Evolutionary conservation across 2,797 vertebrate genomes (phyloP).

Genomic region (Falco novaeseelandiae): DNA sequence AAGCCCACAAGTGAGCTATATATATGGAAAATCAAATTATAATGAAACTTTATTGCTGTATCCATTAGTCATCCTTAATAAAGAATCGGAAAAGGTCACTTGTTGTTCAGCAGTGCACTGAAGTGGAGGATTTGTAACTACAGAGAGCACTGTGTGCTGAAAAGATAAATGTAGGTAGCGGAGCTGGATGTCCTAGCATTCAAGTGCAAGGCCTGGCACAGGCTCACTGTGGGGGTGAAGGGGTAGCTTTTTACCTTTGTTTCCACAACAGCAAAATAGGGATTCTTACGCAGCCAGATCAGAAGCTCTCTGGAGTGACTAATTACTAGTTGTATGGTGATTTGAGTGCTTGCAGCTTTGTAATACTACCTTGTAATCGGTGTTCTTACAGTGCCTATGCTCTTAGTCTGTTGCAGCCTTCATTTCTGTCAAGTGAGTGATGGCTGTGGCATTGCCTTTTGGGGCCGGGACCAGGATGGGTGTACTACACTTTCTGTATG

Average conservation of each 20-base stretch:
- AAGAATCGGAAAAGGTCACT: slow-evolving; percentile 66
- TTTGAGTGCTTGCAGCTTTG: slow-evolving; percentile 61
- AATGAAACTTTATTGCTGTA: slow-evolving; percentile 60
- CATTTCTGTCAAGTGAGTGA: slow-evolving; percentile 54
- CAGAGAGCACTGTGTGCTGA: slow-evolving; percentile 23
- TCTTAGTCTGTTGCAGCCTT: slow-evolving; percentile 46
- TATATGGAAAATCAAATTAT: slow-evolving; percentile 35
- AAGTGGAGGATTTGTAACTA: slow-evolving; percentile 52
- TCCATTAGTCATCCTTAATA: slow-evolving; percentile 61
- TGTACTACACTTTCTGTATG: not conserved
- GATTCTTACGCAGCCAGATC: slow-evolving; percentile 45
- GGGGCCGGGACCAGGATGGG: not conserved
- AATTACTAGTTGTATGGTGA: slow-evolving; percentile 65
- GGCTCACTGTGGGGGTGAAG: not conserved
- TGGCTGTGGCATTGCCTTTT: slow-evolving; percentile 48
- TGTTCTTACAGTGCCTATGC: slow-evolving; percentile 49
- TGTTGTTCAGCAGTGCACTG: slow-evolving; percentile 41
- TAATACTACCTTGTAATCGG: slow-evolving; percentile 58
- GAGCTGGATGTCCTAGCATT: slow-evolving; percentile 20
- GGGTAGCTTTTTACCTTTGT: slow-evolving; percentile 59
- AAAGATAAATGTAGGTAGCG: slow-evolving; percentile 32
- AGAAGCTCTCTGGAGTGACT: slow-evolving; percentile 66
- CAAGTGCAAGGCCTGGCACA: slow-evolving; percentile 31
- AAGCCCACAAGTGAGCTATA: not conserved
- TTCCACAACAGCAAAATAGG: slow-evolving; percentile 51